Conservation (phyloP, 2,797 vertebrate species). For the Crenuchus spilurus region DNA sequence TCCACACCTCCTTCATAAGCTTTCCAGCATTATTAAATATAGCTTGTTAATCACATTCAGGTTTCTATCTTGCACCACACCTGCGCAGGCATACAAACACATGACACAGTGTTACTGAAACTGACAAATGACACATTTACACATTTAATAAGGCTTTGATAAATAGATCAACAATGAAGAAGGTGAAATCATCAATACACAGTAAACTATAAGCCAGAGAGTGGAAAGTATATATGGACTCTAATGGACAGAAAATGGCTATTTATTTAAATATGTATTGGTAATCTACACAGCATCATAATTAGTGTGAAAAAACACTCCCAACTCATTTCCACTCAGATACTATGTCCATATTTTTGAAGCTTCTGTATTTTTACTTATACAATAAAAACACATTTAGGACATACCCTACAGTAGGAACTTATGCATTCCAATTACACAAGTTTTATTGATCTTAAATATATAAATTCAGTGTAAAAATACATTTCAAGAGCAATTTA, state of each 20-base stretch:
- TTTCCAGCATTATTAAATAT: not conserved
- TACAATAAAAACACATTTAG: too few species aligned
- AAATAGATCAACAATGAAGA: not conserved
- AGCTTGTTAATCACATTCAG: not conserved
- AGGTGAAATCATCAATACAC: not conserved
- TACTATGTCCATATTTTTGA: not conserved
- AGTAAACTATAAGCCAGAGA: not conserved
- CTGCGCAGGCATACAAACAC: not conserved
- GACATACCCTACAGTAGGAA: too few species aligned
- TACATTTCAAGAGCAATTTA: too few species aligned
- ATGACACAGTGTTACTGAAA: constrained; percentile 4
- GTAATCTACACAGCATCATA: constrained; percentile 1
- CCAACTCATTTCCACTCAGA: constrained; percentile 13
- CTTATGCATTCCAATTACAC: too few species aligned
- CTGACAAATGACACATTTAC: constrained; percentile 3
- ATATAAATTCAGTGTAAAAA: too few species aligned
- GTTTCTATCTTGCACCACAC: not conserved
- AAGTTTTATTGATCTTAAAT: too few species aligned
- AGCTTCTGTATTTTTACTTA: too few species aligned
- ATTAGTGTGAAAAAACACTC: constrained; percentile 30
- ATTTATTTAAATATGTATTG: too few species aligned
- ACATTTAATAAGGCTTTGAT: constrained; percentile 8
- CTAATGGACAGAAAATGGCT: not conserved
- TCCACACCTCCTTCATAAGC: not conserved
- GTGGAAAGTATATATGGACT: not conserved